Base-by-base conservation (phyloP, 2,113 vertebrate genomes). In the Macrotus californicus region DNA sequence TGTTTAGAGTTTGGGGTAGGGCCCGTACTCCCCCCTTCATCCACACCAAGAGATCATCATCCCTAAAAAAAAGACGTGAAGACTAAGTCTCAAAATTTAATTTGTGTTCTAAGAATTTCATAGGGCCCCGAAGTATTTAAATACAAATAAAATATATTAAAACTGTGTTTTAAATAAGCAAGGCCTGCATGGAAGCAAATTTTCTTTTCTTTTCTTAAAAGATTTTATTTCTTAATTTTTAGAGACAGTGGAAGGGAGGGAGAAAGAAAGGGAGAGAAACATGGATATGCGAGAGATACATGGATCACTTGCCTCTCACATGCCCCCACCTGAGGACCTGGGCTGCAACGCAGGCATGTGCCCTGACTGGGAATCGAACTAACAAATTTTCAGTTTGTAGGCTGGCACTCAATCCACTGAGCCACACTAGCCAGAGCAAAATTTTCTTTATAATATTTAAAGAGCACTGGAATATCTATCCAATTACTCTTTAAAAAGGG, bases 41-140 rank as follows among this genome's bases (percentile, higher is more conserved):
- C 18, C 18, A 31, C 36, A 0, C 29, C 43, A 93, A 93, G 75
- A 31, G 24, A 36, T 34, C 41, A 77, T 36, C 1, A 31, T 79
- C 70, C 19, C 48, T 86, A 83, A 84, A 97, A 93, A n/a, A 87
- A 81, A 96, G n/a, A 66, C 26, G 75, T 13, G n/a, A 82, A 94
- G 11, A 67, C 19, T 80, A 90, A 43, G 73, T 34, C 5, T 87
- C 81, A 66, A 48, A 73, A 75, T 61, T 87, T 89, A 91, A 21
- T 86, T 87, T 92, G 15, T 83, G 7, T 85, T 52, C 41, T 16
- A 21, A 77, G 10, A 85, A 92, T 88, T 94, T 94, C 19, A 64
- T 93, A 52, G 75, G 22, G 18, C 10, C 41, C 10, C 34, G 70
- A 39, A n/a, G 43, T 59, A 56, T 93, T 83, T 67, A 43, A 89